Conservation (phyloP, 2,888 invertebrate species). For the Melikaiella ostensackeni region DNA sequence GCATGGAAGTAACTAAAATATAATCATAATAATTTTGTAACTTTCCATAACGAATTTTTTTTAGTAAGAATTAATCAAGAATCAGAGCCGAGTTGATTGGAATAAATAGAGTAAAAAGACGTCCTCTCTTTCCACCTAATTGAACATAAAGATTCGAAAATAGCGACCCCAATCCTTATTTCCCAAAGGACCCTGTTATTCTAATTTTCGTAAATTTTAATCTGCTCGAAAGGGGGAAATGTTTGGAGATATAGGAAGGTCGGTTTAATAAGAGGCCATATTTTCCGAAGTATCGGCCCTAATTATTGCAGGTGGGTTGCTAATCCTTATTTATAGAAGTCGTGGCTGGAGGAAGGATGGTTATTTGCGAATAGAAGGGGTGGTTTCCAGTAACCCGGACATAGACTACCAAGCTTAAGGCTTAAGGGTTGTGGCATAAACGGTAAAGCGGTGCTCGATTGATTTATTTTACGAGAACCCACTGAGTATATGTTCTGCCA, state of each 20-base stretch:
- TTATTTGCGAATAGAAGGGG: conserved; percentile 31
- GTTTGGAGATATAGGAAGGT: conserved; percentile 14
- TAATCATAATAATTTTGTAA: too few species aligned
- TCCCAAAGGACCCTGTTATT: conserved; percentile 29
- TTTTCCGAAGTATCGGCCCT: conserved; percentile 57
- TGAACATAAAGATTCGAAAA: neutral
- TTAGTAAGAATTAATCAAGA: neutral
- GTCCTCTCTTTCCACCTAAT: neutral
- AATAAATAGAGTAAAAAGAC: neutral
- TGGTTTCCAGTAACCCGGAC: conserved; percentile 31
- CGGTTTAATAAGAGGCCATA: conserved; percentile 56
- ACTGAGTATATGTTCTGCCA: conserved; percentile 45
- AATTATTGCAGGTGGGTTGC: conserved; percentile 59
- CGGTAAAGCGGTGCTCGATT: conserved; percentile 62
- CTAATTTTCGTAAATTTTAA: conserved; percentile 38
- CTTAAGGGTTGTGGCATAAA: conserved; percentile 62
- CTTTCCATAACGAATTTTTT: too few species aligned
- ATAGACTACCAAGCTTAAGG: conserved; percentile 22
- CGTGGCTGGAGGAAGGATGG: conserved; percentile 36
- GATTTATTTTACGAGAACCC: conserved; percentile 59
- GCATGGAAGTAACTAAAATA: too few species aligned
- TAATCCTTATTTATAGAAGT: conserved; percentile 67
- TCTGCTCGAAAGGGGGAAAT: conserved; percentile 1
- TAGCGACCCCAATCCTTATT: conserved; percentile 7
- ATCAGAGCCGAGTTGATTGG: neutral